Conservation (phyloP, 1,140 invertebrate genomes). For the Doryteuthis pealeii region DNA sequence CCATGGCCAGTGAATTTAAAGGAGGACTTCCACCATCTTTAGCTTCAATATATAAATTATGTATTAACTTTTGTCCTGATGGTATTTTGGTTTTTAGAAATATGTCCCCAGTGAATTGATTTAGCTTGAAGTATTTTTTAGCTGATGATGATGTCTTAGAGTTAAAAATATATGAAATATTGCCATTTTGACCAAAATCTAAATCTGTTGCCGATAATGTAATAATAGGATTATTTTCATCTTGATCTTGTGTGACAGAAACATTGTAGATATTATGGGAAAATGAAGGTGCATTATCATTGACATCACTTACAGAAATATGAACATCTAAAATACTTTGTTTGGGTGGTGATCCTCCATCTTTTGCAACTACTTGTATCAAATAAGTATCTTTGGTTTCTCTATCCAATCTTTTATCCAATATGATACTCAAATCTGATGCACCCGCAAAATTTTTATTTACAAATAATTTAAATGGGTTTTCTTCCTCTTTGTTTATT, state of each 20-base stretch:
- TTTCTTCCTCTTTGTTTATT: slow-evolving; percentile 19
- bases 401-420: slow-evolving; percentile 68
- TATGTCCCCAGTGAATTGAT: slow-evolving; percentile 12
- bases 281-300: slow-evolving; percentile 29
- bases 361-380: slow-evolving; percentile 73
- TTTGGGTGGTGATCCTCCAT: slow-evolving; percentile 17
- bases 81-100: background rate
- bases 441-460: slow-evolving; percentile 34
- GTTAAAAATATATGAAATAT: slow-evolving; percentile 21
- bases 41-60: slow-evolving; percentile 82
- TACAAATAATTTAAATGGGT: slow-evolving; percentile 32
- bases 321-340: slow-evolving; percentile 17
- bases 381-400: slow-evolving; percentile 76
- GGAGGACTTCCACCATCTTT: slow-evolving; percentile 82
- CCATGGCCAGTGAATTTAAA: slow-evolving; percentile 79
- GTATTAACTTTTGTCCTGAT: slow-evolving; percentile 64
- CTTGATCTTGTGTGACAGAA: slow-evolving; percentile 22
- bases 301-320: slow-evolving; percentile 20
- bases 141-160: background rate
- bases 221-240: slow-evolving; percentile 12
- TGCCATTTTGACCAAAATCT: slow-evolving; percentile 21
- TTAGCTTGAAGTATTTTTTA: background rate
- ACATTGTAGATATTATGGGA: slow-evolving; percentile 12
- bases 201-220: slow-evolving; percentile 21
- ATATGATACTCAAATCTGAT: slow-evolving; percentile 37